Conservation (phyloP, 1,140 invertebrate species). For the Chionoecetes opilio region DNA sequence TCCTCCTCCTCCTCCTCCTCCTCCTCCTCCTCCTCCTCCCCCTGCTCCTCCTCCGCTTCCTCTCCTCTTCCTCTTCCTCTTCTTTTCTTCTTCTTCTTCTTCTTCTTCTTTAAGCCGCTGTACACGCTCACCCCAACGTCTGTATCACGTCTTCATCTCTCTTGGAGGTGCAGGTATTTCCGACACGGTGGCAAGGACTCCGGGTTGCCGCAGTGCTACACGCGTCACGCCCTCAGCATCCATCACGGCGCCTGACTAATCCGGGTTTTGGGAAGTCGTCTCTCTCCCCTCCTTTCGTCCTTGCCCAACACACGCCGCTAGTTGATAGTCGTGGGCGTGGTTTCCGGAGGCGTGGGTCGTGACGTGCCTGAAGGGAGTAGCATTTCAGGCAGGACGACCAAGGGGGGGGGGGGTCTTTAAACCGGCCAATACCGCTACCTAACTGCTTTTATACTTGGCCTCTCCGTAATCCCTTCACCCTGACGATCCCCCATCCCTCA, state of each 20-base stretch:
- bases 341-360: slow-evolving; percentile 4
- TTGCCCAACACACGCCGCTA: too few species aligned
- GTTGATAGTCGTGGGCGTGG: not conserved
- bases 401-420: not conserved
- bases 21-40: not conserved
- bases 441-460: not conserved
- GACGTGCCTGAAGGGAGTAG: not conserved
- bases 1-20: not conserved
- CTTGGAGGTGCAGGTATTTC: not conserved
- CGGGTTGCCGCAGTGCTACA: not conserved
- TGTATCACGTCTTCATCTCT: not conserved
- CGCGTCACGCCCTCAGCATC: not conserved
- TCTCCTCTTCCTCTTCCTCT: not conserved
- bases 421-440: not conserved
- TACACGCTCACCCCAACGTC: not conserved
- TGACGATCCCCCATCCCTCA: not conserved
- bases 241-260: too few species aligned
- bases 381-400: too few species aligned
- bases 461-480: not conserved
- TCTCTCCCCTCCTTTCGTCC: not conserved
- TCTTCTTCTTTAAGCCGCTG: not conserved
- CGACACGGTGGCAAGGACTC: not conserved
- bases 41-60: not conserved
- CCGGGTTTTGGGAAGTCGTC: not conserved
- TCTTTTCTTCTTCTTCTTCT: not conserved